A percentile compares a stretch with the other conserved stretches of the same genome.
phyloP scores from a whole-genome alignment of 92 coral and sea anemone genomes.

The Chrysogorgia sp. region DNA sequence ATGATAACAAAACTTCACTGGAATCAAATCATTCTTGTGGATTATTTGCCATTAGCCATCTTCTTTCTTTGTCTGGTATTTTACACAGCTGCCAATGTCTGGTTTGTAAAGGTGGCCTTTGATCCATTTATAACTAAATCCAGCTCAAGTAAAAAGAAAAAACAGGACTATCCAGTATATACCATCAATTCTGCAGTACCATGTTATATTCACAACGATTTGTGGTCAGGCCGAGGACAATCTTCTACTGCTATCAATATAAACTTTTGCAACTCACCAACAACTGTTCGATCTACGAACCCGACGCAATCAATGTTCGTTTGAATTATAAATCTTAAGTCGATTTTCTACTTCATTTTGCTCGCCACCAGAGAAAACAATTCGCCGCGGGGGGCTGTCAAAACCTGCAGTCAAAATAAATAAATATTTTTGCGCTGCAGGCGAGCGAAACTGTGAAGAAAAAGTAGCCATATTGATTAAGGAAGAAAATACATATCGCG shows the following conservation, averaged over 20 bases:
- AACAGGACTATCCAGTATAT: neutral
- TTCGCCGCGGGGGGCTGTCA: too few relatives aligned
- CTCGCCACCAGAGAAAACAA: too few relatives aligned
- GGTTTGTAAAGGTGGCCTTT: conserved; percentile 86
- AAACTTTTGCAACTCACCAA: neutral
- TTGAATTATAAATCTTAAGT: too few relatives aligned
- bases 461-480: too few relatives aligned
- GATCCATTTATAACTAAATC: conserved; percentile 5
- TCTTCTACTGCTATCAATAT: neutral
- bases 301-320: neutral
- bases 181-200: conserved; percentile 1
- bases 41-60: conserved; percentile 82
- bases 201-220: conserved; percentile 24
- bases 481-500: too few relatives aligned
- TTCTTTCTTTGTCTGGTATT: conserved; percentile 92
- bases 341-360: too few relatives aligned
- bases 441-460: too few relatives aligned
- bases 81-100: conserved; percentile 76
- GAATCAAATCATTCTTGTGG: conserved; percentile 68
- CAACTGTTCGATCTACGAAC: neutral
- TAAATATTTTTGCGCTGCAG: too few relatives aligned
- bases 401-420: too few relatives aligned
- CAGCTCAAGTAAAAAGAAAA: neutral
- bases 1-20: conserved; percentile 30
- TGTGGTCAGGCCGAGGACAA: conserved; percentile 26